Evolutionary conservation across 2,113 vertebrate species (phyloP), one percentile per base, ranked within the genome.

Genomic region (Synchiropus splendidus): DNA sequence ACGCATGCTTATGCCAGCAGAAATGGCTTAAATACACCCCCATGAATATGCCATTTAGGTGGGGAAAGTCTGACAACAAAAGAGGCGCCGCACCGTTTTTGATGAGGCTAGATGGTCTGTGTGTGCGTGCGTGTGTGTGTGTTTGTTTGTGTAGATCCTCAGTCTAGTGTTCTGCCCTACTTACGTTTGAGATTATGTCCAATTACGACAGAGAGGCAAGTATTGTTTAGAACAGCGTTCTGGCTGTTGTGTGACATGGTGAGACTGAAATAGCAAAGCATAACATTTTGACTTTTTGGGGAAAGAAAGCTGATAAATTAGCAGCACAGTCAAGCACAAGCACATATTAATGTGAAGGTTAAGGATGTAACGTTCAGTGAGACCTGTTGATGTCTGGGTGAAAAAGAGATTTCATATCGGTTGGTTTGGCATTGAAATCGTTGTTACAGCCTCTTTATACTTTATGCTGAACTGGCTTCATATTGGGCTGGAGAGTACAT

Each of bases 1-100:
- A 60, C 33, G 67, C 55, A 21, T 86, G 85, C 85, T 86, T 83
- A 86, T 82, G 82, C 75, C 74, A 86, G 84, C 84, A 85, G 79
- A 83, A 84, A 82, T 39, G 51, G 61, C 62, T 84, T 83, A 84
- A 83, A 83, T 70, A 68, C 69, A 76, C 48, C 75, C 35, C 45
- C 73, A 79, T 85, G 81, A 81, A 83, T 84, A 82, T 83, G 78
- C 53, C 43, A 79, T 74, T 66, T 66, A 49, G 18, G 67, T 63
- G 61, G 66, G 74, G 80, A 68, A 73, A 71, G 60, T 75, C 59
- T 74, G 74, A 83, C 78, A 85, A 85, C 82, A 84, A 84, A 83
- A 74, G 61, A 36, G 51, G 53, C 48, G 51, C 57, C 46, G 21
- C 53, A 39, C 66, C 58, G 58, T 71, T 83, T 83, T 75, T 83